Evolutionary conservation across 2,797 vertebrate species (phyloP).

Genomic region (Hemibagrus guttatus): DNA sequence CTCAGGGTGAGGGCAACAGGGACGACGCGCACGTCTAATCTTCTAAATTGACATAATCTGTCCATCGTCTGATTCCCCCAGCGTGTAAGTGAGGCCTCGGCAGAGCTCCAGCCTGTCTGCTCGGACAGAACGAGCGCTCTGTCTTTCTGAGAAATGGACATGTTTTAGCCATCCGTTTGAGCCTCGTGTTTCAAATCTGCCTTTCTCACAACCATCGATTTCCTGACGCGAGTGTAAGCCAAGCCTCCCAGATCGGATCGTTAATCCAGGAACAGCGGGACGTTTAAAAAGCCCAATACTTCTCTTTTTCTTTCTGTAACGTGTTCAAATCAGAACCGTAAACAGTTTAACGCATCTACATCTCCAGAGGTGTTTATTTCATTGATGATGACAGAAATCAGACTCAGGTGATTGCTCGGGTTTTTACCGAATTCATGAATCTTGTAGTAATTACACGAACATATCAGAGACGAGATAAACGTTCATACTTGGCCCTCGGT

Average conservation of each 20-base stretch:
- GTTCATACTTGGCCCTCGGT: neutral
- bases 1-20: constrained; percentile 23
- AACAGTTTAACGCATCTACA: neutral
- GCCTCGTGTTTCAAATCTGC: constrained; percentile 58
- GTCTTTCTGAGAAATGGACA: constrained; percentile 74
- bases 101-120: constrained; percentile 72
- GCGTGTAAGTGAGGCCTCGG: constrained; percentile 59
- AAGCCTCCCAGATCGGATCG: constrained; percentile 63
- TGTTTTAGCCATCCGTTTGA: constrained; percentile 54
- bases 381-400: neutral
- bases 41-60: constrained; percentile 72
- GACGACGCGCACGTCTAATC: constrained; percentile 68
- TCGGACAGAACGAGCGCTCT: constrained; percentile 64
- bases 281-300: constrained; percentile 52
- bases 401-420: neutral
- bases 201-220: constrained; percentile 70
- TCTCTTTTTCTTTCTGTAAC: neutral
- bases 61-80: constrained; percentile 69
- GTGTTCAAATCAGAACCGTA: neutral
- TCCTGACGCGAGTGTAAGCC: constrained; percentile 70
- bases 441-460: neutral
- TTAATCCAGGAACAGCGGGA: constrained; percentile 66
- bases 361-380: neutral
- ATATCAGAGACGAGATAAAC: neutral
- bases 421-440: neutral